Conservation (phyloP, 2,888 invertebrate species). For the Heliothis peltigera region DNA sequence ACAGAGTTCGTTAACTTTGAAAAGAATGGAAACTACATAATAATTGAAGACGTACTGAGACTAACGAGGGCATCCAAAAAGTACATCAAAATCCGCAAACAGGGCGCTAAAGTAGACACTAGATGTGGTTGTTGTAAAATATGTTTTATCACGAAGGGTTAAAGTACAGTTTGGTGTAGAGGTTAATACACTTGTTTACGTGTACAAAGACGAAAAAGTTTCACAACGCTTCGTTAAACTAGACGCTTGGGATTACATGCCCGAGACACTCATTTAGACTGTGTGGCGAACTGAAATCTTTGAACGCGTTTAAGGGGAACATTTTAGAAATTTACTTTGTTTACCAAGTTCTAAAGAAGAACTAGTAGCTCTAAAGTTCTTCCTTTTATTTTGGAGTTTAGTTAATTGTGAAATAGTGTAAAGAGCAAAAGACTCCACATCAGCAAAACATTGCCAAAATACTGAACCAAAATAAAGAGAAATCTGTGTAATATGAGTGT, state of each 20-base stretch:
- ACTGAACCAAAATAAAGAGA: background rate
- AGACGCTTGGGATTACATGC: constrained; percentile 80
- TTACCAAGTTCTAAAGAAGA: constrained; percentile 24
- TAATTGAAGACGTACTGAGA: constrained; percentile 66
- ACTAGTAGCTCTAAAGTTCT: constrained; percentile 5
- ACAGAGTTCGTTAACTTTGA: constrained; percentile 32
- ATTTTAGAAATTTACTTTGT: constrained; percentile 47
- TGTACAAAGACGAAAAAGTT: constrained; percentile 81
- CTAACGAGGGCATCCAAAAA: constrained; percentile 77
- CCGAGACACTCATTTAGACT: constrained; percentile 74
- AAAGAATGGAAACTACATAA: constrained; percentile 59
- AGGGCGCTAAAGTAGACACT: constrained; percentile 63
- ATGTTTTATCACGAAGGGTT: constrained; percentile 52
- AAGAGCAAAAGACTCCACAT: background rate
- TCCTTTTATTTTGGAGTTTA: constrained; percentile 8
- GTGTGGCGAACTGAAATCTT: constrained; percentile 67
- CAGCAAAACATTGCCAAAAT: background rate
- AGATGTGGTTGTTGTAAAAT: constrained; percentile 47
- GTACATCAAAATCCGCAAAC: constrained; percentile 72
- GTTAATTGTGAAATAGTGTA: background rate
- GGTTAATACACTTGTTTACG: constrained; percentile 73
- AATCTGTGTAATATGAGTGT: background rate
- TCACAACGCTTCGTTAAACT: constrained; percentile 82
- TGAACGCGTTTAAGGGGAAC: constrained; percentile 49
- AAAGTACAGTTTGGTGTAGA: constrained; percentile 64